Conservation (phyloP, 37 sponge, comb jelly and placozoan genomes). For the Beroe forskalii region DNA sequence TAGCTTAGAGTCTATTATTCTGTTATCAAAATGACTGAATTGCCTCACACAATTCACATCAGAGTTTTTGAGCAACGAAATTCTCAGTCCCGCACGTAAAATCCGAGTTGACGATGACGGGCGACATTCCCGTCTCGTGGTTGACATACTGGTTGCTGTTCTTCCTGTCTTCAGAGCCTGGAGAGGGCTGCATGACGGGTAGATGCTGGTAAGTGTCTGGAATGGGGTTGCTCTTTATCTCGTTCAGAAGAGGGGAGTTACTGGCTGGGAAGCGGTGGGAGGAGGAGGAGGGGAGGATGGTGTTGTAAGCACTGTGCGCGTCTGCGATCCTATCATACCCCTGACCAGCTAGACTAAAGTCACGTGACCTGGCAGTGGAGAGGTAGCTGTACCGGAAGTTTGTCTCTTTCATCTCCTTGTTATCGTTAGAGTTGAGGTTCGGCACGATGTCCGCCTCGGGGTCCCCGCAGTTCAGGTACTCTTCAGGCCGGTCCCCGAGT, state of each 20-base stretch:
- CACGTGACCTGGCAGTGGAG: background rate
- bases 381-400: conserved; percentile 57
- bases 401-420: conserved; percentile 7
- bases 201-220: conserved; percentile 62
- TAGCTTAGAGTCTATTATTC: background rate
- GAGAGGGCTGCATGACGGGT: background rate
- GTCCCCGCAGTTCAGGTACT: conserved; percentile 51
- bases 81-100: conserved; percentile 59
- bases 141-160: conserved; percentile 56
- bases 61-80: conserved; percentile 54
- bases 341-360: background rate
- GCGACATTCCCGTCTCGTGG: background rate
- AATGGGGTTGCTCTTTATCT: conserved; percentile 55
- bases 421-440: conserved; percentile 56
- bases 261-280: background rate
- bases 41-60: background rate
- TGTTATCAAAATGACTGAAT: background rate
- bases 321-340: conserved; percentile 41
- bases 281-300: background rate
- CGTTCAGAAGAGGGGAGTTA: background rate
- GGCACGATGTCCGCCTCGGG: conserved; percentile 51
- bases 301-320: conserved; percentile 52
- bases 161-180: conserved; percentile 11
- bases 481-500: conserved; percentile 50
- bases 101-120: conserved; percentile 15